Base-by-base conservation (phyloP, 2,797 vertebrate genomes). In the Myotis planiceps region DNA sequence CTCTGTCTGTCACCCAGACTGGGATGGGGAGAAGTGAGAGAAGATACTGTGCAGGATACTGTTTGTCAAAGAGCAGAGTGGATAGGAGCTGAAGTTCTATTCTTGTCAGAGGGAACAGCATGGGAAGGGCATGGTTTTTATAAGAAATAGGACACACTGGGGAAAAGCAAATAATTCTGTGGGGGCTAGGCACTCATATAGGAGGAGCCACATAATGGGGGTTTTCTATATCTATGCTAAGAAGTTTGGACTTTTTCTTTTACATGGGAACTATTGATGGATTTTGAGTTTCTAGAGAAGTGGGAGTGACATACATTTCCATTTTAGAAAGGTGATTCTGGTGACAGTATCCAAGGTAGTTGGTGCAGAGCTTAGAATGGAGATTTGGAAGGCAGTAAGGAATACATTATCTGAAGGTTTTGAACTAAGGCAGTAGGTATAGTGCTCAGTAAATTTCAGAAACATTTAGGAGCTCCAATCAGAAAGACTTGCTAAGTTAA, bases 321-420 rank as follows among this genome's bases (percentile, higher is more conserved):
- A 29, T 83, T 76, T 93, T 88, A 89, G 76, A 80, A 92, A 66
- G 66, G 29, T 85, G 55, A 58, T 81, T 75, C 78, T 83, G 27
- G 13, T 69, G 19, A 49, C 47, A 72, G 10, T 65, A 32, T 82
- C n/a, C 27, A 66, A 78, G 65, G 9, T 49, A 69, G 37, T 65
- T 90, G 58, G 25, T 23, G 9, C 60, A 18, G 68, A 85, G n/a
- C 29, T 81, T 94, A 92, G 32, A 37, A 27, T 85, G 42, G 13
- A 84, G 53, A 75, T 69, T 78, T 72, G 34, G 55, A 37, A 76
- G 55, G 58, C 39, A 74, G 9, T 25, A 23, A 71, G 27, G 72
- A 55, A 23, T 60, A 94, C 37, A 32, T 92, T 71, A 60, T 69
- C 32, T 76, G 6, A 88, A 81, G 2, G 23, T 80, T 65, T 94